Base-by-base conservation (phyloP, 2,797 vertebrate species). In the Bufotes viridis region DNA sequence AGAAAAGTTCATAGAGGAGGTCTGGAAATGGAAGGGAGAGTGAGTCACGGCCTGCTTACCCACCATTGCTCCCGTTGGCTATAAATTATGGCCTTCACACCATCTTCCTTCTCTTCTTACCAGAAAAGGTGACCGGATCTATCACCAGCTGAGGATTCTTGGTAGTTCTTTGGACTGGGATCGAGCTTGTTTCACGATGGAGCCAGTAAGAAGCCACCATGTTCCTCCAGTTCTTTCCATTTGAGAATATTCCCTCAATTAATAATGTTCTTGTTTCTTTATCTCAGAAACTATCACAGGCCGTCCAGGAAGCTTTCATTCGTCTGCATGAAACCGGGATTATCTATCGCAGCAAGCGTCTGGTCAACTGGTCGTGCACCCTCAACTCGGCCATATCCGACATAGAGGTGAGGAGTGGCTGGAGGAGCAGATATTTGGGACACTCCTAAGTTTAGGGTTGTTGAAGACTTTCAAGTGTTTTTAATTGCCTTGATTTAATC, bases 11-110 rank as follows among this genome's bases (percentile, higher is more conserved):
- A 94, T 98, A 42, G 70, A 93, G 91, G 96, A 98, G 91, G 95
- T 98, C 91, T 98, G 97, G 97, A 96, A 95, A 78, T 98, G 97
- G 97, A 98, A 98, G 91, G 96, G 96, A 0, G 96, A 98, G 97
- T 98, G 82, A 96, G 94, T 94, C 15, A 60, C 3, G 7, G 14
- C 18, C 1, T 72, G 51, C 17, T 57, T 8, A 22, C 24, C 6
- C 60, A 13, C 11, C 61, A 10, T 49, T 42, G 6, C 0, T 7
- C 49, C 24, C 18, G 18, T 9, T 26, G 3, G 1, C 2, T 11
- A n/a, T 82, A 49, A 13, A 3, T 70, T 15, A 51, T 12, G n/a
- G 26, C 5, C 24, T 18, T 84, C 26, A 22, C 17, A 2, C 8
- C 20, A 57, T 76, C 34, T 18, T 15, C 15, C 1, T 0, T 72